Conservation (phyloP, 1,140 invertebrate genomes). For the Drosophila azteca region DNA sequence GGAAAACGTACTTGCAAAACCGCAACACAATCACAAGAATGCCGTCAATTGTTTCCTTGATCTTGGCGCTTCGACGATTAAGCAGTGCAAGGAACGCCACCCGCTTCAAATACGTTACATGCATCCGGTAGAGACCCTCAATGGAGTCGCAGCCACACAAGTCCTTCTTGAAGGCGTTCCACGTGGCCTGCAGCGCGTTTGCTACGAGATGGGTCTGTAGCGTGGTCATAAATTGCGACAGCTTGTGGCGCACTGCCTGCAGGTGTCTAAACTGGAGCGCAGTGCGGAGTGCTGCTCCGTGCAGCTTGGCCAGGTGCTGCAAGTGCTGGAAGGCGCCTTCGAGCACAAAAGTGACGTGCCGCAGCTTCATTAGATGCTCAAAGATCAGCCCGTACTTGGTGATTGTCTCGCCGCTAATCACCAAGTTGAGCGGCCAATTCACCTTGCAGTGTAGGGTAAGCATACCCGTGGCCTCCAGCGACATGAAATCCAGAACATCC, state of each 20-base stretch:
- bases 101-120: slow-evolving; percentile 89
- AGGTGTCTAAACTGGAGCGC: slow-evolving; percentile 87
- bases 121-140: slow-evolving; percentile 88
- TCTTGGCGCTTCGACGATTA: slow-evolving; percentile 87
- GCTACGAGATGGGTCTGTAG: slow-evolving; percentile 89
- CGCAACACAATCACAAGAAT: slow-evolving; percentile 89
- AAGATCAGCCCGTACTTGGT: slow-evolving; percentile 89
- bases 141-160: slow-evolving; percentile 86
- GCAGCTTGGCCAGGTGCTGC: slow-evolving; percentile 84
- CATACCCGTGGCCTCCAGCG: slow-evolving; percentile 87
- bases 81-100: slow-evolving; percentile 89
- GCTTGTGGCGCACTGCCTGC: slow-evolving; percentile 88
- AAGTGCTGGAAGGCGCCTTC: slow-evolving; percentile 87
- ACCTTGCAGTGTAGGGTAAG: slow-evolving; percentile 88
- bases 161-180: slow-evolving; percentile 88
- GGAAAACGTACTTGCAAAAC: slow-evolving; percentile 85
- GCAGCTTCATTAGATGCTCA: slow-evolving; percentile 89
- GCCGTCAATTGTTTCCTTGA: slow-evolving; percentile 87
- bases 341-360: slow-evolving; percentile 89
- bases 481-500: slow-evolving; percentile 85
- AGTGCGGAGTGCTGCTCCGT: slow-evolving; percentile 84
- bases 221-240: slow-evolving; percentile 89
- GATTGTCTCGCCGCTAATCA: slow-evolving; percentile 88
- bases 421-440: slow-evolving; percentile 90
- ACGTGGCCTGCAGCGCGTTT: slow-evolving; percentile 88